phyloP scores from a whole-genome alignment of 2,113 vertebrate species.

The Pomatorhinus ruficollis region DNA sequence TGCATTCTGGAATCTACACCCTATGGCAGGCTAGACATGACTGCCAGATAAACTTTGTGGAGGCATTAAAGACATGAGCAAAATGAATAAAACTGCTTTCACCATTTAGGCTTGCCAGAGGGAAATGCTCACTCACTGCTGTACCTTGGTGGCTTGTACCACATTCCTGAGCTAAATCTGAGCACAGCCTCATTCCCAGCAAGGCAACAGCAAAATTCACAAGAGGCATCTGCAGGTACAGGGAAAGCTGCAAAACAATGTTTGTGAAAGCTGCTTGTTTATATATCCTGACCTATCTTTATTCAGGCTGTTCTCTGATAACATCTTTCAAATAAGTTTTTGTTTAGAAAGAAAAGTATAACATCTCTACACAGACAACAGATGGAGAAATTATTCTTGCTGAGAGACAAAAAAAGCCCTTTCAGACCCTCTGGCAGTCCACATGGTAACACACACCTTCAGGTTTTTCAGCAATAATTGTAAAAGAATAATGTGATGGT shows the following conservation, averaged over 20 bases:
- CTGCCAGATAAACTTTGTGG: not conserved
- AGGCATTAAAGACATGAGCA: not conserved
- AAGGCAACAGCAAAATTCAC: not conserved
- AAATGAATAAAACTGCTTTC: not conserved
- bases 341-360: not conserved
- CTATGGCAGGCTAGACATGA: not conserved
- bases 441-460: not conserved
- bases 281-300: not conserved
- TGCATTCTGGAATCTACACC: not conserved
- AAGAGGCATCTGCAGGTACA: not conserved
- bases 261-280: constrained; percentile 2
- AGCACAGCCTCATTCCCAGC: not conserved
- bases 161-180: not conserved
- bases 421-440: not conserved
- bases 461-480: not conserved
- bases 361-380: not conserved
- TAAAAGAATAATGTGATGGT: not conserved
- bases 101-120: not conserved
- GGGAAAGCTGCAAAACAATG: not conserved
- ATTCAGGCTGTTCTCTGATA: not conserved
- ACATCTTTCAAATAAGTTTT: not conserved
- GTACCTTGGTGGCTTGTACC: not conserved
- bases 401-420: not conserved
- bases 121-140: not conserved
- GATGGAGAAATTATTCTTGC: not conserved